Percentiles rank a stretch among this genome's conserved stretches.
These are phyloP conservation scores for Aleiodes sp. DNA, from an alignment of 1,140 invertebrate species.

Conservation along the genomic window DNA sequence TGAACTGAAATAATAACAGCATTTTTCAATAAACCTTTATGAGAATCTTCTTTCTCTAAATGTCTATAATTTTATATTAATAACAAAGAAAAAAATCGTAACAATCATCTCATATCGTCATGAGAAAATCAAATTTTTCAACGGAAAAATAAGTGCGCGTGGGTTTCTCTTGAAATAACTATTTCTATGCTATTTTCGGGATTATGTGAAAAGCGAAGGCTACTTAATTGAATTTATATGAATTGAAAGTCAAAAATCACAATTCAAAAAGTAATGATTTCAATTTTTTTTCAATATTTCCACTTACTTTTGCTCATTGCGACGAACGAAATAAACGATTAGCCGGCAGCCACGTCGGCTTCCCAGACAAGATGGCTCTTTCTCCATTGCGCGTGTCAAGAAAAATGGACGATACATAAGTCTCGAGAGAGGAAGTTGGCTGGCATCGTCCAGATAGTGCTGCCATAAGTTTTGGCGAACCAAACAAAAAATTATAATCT, in stretches of 20 bases:
- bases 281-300: conserved; percentile 19
- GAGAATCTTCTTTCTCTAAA: too few species aligned
- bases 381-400: conserved; percentile 57
- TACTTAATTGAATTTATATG: too few species aligned
- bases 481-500: background rate
- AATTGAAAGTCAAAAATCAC: background rate
- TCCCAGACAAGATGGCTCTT: conserved; percentile 59
- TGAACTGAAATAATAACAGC: conserved; percentile 41
- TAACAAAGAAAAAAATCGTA: too few species aligned
- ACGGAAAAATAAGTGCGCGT: too few species aligned
- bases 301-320: conserved; percentile 56
- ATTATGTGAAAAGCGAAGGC: too few species aligned
- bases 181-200: too few species aligned
- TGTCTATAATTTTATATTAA: too few species aligned
- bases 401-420: conserved; percentile 50
- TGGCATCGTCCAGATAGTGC: conserved; percentile 42
- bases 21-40: background rate
- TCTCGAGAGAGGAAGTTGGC: conserved; percentile 48
- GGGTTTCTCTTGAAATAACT: too few species aligned
- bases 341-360: conserved; percentile 61
- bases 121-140: too few species aligned
- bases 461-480: background rate
- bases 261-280: background rate
- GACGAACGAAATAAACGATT: conserved; percentile 30
- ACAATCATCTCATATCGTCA: too few species aligned